Conservation (phyloP, 2,113 vertebrate genomes). For the Brachirus orientalis region DNA sequence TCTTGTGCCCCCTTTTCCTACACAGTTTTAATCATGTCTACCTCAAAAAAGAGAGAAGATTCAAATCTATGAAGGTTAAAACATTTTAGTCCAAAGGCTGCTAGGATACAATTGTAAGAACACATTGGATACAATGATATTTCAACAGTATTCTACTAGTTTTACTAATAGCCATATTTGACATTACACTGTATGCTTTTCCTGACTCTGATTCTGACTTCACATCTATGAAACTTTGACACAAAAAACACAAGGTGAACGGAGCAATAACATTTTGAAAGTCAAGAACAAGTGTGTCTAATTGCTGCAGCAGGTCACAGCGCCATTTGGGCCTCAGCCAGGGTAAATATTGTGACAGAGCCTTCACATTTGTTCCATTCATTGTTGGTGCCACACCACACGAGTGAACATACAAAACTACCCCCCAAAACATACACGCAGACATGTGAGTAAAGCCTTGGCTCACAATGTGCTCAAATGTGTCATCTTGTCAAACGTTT, state of each 20-base stretch:
- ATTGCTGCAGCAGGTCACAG: constrained; percentile 44
- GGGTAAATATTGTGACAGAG: constrained; percentile 86
- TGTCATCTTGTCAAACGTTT: constrained; percentile 17
- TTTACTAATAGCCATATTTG: too few species aligned
- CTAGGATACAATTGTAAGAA: too few species aligned
- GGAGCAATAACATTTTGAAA: constrained; percentile 17
- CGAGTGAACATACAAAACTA: constrained; percentile 23
- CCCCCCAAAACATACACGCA: constrained; percentile 31
- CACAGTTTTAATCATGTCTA: neutral
- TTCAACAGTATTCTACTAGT: too few species aligned
- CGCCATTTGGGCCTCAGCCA: constrained; percentile 80
- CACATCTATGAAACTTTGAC: neutral
- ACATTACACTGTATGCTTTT: too few species aligned
- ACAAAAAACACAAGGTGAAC: neutral
- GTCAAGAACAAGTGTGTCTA: constrained; percentile 69
- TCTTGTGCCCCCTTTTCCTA: neutral
- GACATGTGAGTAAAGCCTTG: neutral
- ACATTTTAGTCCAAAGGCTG: too few species aligned
- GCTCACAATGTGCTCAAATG: neutral
- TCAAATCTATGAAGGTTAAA: too few species aligned
- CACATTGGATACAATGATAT: too few species aligned
- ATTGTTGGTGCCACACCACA: constrained; percentile 34
- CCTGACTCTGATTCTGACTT: too few species aligned
- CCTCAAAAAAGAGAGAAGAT: neutral
- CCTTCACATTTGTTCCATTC: constrained; percentile 81